These are phyloP conservation scores for Electrophaes corylata DNA, from an alignment of 2,888 invertebrate species.

Conservation along the genomic window DNA sequence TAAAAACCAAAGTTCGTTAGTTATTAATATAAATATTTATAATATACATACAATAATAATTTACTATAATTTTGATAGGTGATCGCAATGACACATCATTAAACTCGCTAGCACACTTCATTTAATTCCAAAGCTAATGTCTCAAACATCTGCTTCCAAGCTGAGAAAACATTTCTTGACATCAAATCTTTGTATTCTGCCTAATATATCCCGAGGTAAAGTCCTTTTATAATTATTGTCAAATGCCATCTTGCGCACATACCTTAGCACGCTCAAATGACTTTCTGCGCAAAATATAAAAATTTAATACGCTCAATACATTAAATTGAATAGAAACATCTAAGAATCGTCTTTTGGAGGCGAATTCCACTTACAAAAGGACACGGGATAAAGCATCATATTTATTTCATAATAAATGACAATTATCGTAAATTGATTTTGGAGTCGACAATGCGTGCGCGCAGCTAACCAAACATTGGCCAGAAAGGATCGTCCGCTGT, in stretches of 20 bases:
- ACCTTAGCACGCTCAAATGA: slow-evolving; percentile 60
- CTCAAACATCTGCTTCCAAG: slow-evolving; percentile 71
- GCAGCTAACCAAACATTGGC: slow-evolving; percentile 89
- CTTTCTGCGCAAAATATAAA: slow-evolving; percentile 74
- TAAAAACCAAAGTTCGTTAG: too few relatives aligned
- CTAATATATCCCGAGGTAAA: slow-evolving; percentile 70
- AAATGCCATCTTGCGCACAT: slow-evolving; percentile 63
- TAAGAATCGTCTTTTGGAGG: slow-evolving; percentile 62
- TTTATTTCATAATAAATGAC: slow-evolving; percentile 84
- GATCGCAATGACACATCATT: slow-evolving; percentile 21
- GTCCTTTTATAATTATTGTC: slow-evolving; percentile 77
- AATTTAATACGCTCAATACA: slow-evolving; percentile 70
- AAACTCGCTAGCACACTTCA: slow-evolving; percentile 42
- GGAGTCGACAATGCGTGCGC: slow-evolving; percentile 70
- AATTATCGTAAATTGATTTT: slow-evolving; percentile 84
- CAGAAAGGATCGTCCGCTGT: slow-evolving; percentile 80
- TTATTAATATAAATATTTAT: too few relatives aligned
- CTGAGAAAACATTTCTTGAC: slow-evolving; percentile 76
- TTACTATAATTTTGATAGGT: background rate
- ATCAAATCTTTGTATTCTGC: slow-evolving; percentile 69
- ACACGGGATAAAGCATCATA: slow-evolving; percentile 76
- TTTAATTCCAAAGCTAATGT: slow-evolving; percentile 51
- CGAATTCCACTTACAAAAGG: slow-evolving; percentile 58
- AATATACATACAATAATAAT: too few relatives aligned
- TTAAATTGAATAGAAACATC: slow-evolving; percentile 55